Percentiles rank a stretch among this genome's conserved stretches.
phyloP scores from a whole-genome alignment of 2,888 invertebrate species.

The Polydrusus tereticollis region DNA sequence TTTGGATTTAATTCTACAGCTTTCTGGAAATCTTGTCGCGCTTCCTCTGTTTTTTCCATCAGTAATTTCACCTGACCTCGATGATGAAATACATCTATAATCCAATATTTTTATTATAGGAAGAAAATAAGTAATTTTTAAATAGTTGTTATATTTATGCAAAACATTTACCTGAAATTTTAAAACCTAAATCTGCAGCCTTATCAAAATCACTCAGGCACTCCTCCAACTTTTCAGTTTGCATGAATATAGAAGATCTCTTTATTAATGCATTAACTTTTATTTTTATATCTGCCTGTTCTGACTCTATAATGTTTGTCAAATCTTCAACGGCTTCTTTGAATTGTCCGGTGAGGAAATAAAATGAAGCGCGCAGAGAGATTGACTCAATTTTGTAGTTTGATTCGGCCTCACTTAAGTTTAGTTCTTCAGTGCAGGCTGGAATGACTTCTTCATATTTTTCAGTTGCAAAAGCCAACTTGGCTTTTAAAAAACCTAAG shows the following conservation, averaged over 20 bases:
- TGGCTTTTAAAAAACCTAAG: slow-evolving; percentile 78
- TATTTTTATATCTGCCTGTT: slow-evolving; percentile 73
- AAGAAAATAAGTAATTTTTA: background rate
- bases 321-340: slow-evolving; percentile 81
- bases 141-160: background rate
- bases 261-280: slow-evolving; percentile 90
- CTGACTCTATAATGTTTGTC: slow-evolving; percentile 76
- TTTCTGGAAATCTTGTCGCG: slow-evolving; percentile 85
- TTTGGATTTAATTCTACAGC: slow-evolving; percentile 86
- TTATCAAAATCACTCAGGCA: slow-evolving; percentile 84
- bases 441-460: slow-evolving; percentile 84
- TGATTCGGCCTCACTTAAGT: slow-evolving; percentile 72
- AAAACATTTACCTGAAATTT: slow-evolving; percentile 67
- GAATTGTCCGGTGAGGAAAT: slow-evolving; percentile 82
- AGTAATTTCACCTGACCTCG: slow-evolving; percentile 90
- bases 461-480: slow-evolving; percentile 76
- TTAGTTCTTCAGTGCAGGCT: slow-evolving; percentile 85
- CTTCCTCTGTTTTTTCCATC: slow-evolving; percentile 84
- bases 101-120: background rate
- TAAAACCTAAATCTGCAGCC: slow-evolving; percentile 82
- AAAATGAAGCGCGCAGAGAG: slow-evolving; percentile 87
- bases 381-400: slow-evolving; percentile 78
- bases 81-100: slow-evolving; percentile 88
- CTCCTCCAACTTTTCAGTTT: slow-evolving; percentile 79
- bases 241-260: slow-evolving; percentile 86